phyloP scores from a whole-genome alignment of 2,113 vertebrate genomes.

The Meriones unguiculatus region DNA sequence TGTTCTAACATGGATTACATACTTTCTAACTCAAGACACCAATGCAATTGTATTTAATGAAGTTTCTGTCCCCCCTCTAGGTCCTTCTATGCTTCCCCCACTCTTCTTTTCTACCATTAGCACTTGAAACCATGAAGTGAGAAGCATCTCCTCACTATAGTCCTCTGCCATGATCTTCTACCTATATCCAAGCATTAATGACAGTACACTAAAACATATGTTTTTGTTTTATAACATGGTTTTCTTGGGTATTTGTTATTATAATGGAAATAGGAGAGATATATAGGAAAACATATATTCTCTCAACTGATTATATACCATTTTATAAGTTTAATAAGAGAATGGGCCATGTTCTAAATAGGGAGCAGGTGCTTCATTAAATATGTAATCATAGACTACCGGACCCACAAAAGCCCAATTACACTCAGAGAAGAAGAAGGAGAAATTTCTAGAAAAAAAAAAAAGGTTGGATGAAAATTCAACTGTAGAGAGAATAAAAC shows the following conservation, averaged over 20 bases:
- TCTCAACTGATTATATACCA: not conserved
- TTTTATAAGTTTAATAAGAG: not conserved
- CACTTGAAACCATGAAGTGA: not conserved
- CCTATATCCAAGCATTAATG: not conserved
- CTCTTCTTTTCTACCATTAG: not conserved
- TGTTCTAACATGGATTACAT: not conserved
- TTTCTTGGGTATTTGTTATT: not conserved
- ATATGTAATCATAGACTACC: not conserved
- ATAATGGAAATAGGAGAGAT: not conserved
- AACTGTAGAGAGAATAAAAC: not conserved
- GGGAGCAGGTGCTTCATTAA: not conserved
- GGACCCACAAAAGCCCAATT: not conserved
- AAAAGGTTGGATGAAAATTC: not conserved
- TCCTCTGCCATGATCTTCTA: not conserved
- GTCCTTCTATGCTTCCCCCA: too few relatives aligned
- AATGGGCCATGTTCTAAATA: not conserved
- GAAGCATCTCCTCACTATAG: not conserved
- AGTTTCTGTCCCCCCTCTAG: too few relatives aligned
- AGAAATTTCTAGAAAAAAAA: not conserved
- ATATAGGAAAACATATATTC: not conserved
- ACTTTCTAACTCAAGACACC: not conserved
- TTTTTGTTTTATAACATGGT: not conserved
- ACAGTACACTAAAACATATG: not conserved
- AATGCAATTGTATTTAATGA: not conserved
- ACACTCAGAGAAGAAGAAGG: not conserved